phyloP scores from a whole-genome alignment of 2,888 invertebrate genomes.

The Orthosia gracilis region DNA sequence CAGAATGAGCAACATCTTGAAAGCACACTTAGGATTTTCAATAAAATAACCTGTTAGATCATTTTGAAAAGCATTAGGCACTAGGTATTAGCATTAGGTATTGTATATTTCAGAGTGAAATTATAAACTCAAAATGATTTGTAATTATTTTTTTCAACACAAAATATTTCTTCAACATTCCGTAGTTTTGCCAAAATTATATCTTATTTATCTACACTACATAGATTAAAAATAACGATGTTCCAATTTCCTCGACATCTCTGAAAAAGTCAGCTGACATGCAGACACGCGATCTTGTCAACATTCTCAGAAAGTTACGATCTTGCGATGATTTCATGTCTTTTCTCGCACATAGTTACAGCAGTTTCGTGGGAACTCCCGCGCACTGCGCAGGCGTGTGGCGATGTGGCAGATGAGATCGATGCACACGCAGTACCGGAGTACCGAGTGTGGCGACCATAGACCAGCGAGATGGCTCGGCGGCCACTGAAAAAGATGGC shows the following conservation, averaged over 20 bases:
- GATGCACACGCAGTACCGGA: conserved; percentile 37
- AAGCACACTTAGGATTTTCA: neutral
- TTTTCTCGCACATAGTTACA: conserved; percentile 44
- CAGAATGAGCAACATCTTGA: neutral
- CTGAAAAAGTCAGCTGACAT: conserved; percentile 1
- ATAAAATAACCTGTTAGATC: neutral
- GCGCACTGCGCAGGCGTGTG: no score
- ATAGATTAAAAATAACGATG: neutral
- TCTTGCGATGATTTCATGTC: conserved; percentile 25
- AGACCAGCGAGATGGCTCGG: neutral
- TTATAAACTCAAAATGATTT: no score
- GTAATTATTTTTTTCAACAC: no score
- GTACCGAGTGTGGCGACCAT: neutral
- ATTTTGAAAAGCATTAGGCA: no score
- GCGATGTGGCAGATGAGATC: conserved; percentile 44
- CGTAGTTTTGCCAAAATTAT: neutral
- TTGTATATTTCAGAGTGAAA: neutral
- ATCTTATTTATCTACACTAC: neutral
- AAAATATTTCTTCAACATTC: neutral
- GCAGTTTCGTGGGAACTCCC: conserved; percentile 60
- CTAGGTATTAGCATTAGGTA: no score
- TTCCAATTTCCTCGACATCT: conserved; percentile 2
- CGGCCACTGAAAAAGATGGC: no score
- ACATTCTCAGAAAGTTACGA: conserved; percentile 37
- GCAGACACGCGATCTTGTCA: conserved; percentile 34